A percentile compares a stretch with the other conserved stretches of the same genome.
Conservation (phyloP, 2,888 invertebrate genomes). For the Zaprionus obscuricornis region DNA sequence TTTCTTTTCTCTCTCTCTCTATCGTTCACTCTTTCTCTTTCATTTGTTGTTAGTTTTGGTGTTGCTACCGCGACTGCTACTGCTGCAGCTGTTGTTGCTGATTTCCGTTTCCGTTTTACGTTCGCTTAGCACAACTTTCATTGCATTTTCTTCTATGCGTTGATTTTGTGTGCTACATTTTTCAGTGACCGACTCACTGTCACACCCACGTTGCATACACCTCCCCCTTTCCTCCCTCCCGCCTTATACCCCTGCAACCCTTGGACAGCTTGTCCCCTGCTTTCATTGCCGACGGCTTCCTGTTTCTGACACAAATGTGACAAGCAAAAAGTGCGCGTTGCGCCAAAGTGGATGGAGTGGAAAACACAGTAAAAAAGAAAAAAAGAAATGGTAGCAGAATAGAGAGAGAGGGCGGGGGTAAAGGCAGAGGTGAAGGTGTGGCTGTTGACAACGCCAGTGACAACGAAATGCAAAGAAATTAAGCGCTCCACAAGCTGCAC, state of each 20-base stretch:
- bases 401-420: constrained; percentile 5
- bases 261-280: not conserved
- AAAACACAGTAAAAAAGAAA: constrained; percentile 46
- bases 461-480: constrained; percentile 74
- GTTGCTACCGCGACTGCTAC: constrained; percentile 32
- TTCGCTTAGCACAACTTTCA: constrained; percentile 74
- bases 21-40: constrained; percentile 7
- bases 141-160: constrained; percentile 72
- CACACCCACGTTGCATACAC: constrained; percentile 32
- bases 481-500: constrained; percentile 67
- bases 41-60: constrained; percentile 17
- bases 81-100: constrained; percentile 55
- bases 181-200: constrained; percentile 46
- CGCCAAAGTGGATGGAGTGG: constrained; percentile 72
- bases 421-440: constrained; percentile 29
- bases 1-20: constrained; percentile 4
- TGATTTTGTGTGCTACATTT: constrained; percentile 70
- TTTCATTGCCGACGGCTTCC: constrained; percentile 58
- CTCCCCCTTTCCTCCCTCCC: not conserved
- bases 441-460: constrained; percentile 64
- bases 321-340: constrained; percentile 77
- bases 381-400: constrained; percentile 11
- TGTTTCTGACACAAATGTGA: constrained; percentile 81
- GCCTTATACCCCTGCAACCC: not conserved
- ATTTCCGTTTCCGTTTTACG: constrained; percentile 79